Evolutionary conservation across 2,888 invertebrate genomes (phyloP), one percentile per base, ranked within the genome.

Genomic region (Sylvicola cinctus): DNA sequence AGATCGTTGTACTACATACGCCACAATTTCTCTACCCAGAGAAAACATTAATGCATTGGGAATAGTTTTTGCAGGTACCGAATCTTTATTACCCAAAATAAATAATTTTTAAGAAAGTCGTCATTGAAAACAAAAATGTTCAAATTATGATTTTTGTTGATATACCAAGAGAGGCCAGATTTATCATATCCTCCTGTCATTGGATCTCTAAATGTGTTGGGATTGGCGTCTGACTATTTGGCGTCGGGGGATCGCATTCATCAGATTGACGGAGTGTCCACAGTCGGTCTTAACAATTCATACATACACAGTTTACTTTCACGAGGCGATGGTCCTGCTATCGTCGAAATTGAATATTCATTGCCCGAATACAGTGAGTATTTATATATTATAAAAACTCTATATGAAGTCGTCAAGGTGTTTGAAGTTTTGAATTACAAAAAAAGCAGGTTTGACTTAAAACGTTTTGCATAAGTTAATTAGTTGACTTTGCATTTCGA

Each of bases 271-370:
- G 81, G 81, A 15, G 76, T 80, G 44, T 72, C 74, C 34, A 80
- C 81, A 1, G 66, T 70, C 10, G 65, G 72, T 36, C 67, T 84
- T 47, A 70, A 73, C 38, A 78, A 81, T 49, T 76, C 79, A 42
- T 80, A 84, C 50, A 76, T 83, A 23, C 65, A 76, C 42, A 55
- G 46, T 39, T 68, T 75, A 42, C 54, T 84, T 43, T 75, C 79
- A 50, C 74, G 74, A 54, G 74, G 76, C 13, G 74, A 75, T 41
- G 71, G 70, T 39, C 64, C 73, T 35, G 77, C 83, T 7, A 64
- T 74, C n/a, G 58, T 85, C 46, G 83, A 84, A 58, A 71, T 84
- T 41, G 81, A 83, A 50, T 85, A 84, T 56, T 75, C 77, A 40
- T 66, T 84, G 51, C 83, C 83, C 17, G 74, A 76, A 49, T 74